These are phyloP conservation scores for Charina bottae DNA, from an alignment of 2,113 vertebrate genomes.

Conservation along the genomic window DNA sequence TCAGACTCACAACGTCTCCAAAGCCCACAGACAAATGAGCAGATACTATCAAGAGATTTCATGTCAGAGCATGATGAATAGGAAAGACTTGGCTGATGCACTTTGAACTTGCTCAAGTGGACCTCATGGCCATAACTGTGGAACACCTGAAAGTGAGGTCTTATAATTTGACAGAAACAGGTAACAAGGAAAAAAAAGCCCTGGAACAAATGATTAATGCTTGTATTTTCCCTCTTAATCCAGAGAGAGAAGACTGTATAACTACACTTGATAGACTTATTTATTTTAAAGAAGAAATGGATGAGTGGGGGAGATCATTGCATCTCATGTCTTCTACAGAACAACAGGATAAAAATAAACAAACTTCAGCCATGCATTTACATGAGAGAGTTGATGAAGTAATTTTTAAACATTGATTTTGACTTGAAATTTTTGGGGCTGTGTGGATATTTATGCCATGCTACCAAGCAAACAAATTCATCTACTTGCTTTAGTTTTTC, in stretches of 20 bases:
- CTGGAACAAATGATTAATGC: constrained; percentile 13
- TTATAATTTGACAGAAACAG: constrained; percentile 20
- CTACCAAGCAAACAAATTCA: not conserved
- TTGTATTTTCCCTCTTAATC: not conserved
- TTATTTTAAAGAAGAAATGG: constrained; percentile 1
- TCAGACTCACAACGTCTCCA: constrained; percentile 64
- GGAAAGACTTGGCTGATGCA: constrained; percentile 38
- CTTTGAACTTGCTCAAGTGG: constrained; percentile 44
- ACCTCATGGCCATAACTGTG: not conserved
- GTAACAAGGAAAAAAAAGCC: constrained; percentile 22
- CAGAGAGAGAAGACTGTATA: not conserved
- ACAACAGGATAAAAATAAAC: not conserved
- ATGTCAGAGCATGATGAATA: constrained; percentile 70
- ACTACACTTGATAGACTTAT: not conserved
- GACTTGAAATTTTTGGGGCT: not conserved
- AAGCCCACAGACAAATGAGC: constrained; percentile 67
- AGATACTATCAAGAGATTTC: constrained; percentile 65
- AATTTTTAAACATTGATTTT: not conserved
- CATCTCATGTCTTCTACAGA: not conserved
- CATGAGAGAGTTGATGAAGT: not conserved
- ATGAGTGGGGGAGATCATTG: not conserved
- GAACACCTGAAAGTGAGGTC: constrained; percentile 30
- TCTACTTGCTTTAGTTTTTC: not conserved
- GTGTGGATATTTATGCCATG: not conserved
- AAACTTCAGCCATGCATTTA: not conserved